Evolutionary conservation across 1,140 invertebrate genomes (phyloP), one percentile per base, ranked within the genome.

Genomic region (Solen grandis): DNA sequence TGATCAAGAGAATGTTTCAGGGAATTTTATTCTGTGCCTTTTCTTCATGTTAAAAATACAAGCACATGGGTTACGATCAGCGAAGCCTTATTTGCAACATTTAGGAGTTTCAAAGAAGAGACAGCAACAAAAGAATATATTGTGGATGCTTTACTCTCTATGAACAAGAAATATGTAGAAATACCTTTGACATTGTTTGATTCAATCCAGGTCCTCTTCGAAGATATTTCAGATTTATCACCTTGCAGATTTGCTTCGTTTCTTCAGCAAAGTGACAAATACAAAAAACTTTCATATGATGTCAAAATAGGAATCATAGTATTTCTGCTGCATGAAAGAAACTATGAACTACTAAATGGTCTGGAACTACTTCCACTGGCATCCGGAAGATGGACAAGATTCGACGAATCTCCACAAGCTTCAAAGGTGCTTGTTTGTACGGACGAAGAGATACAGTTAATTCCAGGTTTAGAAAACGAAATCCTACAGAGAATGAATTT

Each of bases 81-180:
- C 13, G 57, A 79, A 13, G 41, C 54, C 3, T 52, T 25, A n/a
- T 79, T 79, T 72, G 66, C 76, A 29, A 70, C 76, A 16, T 79
- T 79, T 46, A 19, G 41, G 41, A 19, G 41, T 10, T 10, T 19
- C 19, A 19, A 46, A 46, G 19, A 10, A 46, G 41, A 46, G 8
- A 19, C 8, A 46, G 41, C 8, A 46, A 46, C 19, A 19, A 46
- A 46, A 19, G 19, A 46, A 10, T 19, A 46, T 46, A 19, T 46
- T 8, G 41, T 46, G 8, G 19, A 46, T 8, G 8, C 41, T 10
- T 19, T 46, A 10, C 41, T 46, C 19, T 19, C 19, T 19, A 46
- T 46, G 41, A 46, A 41, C 5, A 14, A 54, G 10, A 31, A 14
- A 27, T 63, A 55, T 55, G 74, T 54, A 16, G 33, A 66, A 0